phyloP scores from a whole-genome alignment of 2,888 invertebrate species.

The Chorisops tibialis region DNA sequence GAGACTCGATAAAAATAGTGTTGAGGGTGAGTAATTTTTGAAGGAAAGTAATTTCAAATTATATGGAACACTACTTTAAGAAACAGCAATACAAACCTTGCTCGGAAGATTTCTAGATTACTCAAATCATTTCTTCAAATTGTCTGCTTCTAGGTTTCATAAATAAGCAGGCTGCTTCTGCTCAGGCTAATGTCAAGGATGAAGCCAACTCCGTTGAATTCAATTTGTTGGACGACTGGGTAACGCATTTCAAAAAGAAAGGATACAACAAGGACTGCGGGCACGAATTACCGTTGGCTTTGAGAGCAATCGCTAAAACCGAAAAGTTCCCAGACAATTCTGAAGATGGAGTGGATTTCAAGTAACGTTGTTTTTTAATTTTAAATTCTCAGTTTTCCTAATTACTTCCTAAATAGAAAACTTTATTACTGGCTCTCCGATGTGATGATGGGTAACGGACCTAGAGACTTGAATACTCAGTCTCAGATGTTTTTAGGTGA shows the following conservation, averaged over 20 bases:
- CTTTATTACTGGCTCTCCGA: too few relatives aligned
- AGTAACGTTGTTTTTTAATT: constrained; percentile 28
- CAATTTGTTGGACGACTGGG: constrained; percentile 42
- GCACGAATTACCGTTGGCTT: constrained; percentile 41
- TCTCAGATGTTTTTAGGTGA: too few relatives aligned
- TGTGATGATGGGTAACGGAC: too few relatives aligned
- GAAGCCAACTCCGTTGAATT: constrained; percentile 42
- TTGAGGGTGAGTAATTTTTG: neutral
- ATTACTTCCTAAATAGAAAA: too few relatives aligned
- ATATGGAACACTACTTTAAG: too few relatives aligned
- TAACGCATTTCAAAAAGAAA: constrained; percentile 38
- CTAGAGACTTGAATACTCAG: too few relatives aligned
- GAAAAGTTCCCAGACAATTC: constrained; percentile 38
- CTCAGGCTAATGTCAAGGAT: constrained; percentile 38
- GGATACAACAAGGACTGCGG: constrained; percentile 36
- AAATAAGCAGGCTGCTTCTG: constrained; percentile 34
- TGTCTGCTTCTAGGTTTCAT: constrained; percentile 42
- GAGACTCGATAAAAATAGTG: neutral
- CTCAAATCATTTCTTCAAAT: too few relatives aligned
- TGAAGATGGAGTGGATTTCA: constrained; percentile 32
- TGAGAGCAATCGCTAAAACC: constrained; percentile 40
- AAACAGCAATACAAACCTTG: too few relatives aligned
- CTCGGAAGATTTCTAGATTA: too few relatives aligned
- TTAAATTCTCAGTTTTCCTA: too few relatives aligned
- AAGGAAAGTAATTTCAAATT: too few relatives aligned